Evolutionary conservation across 2,888 invertebrate genomes (phyloP), one percentile per base, ranked within the genome.

Genomic region (Andrena marginata): DNA sequence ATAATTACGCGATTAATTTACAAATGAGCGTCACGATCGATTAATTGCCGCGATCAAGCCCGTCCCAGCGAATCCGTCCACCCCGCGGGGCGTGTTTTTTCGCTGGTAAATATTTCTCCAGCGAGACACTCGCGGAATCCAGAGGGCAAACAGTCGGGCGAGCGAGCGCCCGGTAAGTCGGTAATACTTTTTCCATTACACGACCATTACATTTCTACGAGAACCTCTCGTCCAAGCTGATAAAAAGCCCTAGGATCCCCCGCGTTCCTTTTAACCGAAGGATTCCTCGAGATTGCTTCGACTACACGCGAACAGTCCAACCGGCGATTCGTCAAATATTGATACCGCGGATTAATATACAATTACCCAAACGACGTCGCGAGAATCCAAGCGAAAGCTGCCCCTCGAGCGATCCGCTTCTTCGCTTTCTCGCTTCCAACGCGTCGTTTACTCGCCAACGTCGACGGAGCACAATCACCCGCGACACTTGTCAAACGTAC

Each of bases 401-500:
- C 4, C 63, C 31, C 29, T 16, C 3, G 16, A 13, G 16, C 54
- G 20, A 54, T 54, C 54, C 31, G 2, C 20, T 10, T 51, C 31
- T 13, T 7, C 51, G 13, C 3, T 4, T 42, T 23, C 16, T 13
- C 20, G 20, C 35, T 3, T 42, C 4, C 0, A 42, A 16, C 42
- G 42, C 42, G 42, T 42, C 42, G 42, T 42, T 42, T 16, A 1
- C 16, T 16, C 42, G 42, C 1, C 42, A 16, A 31, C 13, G 13
- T 67, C 29, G 2, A 20, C 23, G 4, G 56, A 8, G 10, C 4
- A 26, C 20, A 56, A 56, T 56, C 33, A 29, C 7, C 23, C 6
- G 13, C 8, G 7, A 42, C n/a, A 16, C 42, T 56, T 8, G 20
- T 23, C 71, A 87, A 65, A 89, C 83, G 29, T 88, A 88, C 84